Evolutionary conservation across 2,113 vertebrate species (phyloP), one percentile per base, ranked within the genome.

Genomic region (Callocephalon fimbriatum): DNA sequence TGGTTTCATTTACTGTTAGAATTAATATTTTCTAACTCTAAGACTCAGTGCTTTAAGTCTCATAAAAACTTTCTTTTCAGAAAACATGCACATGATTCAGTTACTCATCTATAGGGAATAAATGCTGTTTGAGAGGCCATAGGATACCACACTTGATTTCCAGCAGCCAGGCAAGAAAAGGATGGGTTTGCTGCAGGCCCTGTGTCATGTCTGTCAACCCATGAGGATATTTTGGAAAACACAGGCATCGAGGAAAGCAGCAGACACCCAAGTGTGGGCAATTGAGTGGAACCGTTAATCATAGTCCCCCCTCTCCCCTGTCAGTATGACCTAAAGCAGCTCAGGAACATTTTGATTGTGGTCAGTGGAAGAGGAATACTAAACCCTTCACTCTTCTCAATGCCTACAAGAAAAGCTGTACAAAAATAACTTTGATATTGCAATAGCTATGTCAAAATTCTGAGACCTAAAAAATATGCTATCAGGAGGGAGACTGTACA

Each of bases 171-270:
- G 15, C 16, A 65, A 58, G 53, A 61, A 80, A 93, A 17, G 37
- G 70, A 40, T 4, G 8, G 25, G 14, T 76, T 65, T 86, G 18
- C 62, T 85, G 48, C 44, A 73, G 48, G 48, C 14, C 6, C 88
- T 90, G 75, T 20, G 16, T 70, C 10, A 9, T 66, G 68, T 88
- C 91, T 95, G 72, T 91, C 95, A 97, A 70, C 67, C 59, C 79
- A 86, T 8, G 23, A 62, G 54, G 54, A 18, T 83, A 93, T 86
- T 90, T 58, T 83, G 45, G 88, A 96, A 82, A 92, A 73, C 15
- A 12, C 37, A 38, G 54, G 75, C 88, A 92, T 70, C 71, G 70
- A 79, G 76, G 72, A 47, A 22, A 88, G 65, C 54, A 83, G 12
- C 79, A 84, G 62, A 82, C 66, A 61, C 5, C 53, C 82, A 83